Base-by-base conservation (phyloP, 2,888 invertebrate species). In the Heliconius ethilla region DNA sequence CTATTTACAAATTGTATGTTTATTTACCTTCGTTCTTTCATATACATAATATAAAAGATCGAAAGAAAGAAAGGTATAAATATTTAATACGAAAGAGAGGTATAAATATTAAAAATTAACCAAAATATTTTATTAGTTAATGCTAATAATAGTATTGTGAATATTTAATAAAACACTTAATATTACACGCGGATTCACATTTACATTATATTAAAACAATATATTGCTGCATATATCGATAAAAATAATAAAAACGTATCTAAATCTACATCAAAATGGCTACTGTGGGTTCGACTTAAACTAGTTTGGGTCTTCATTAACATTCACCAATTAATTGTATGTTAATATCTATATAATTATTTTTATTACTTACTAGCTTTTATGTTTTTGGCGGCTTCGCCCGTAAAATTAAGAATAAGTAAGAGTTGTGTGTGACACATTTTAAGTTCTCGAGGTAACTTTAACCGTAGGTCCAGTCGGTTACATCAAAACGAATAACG, bases 121-220 rank as follows among this genome's bases (percentile, higher is more conserved):
- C 9, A n/a, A 63, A 63, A 27, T 29, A 29, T 27, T 63, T 27
- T 27, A 63, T 7, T 27, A 62, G 3, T 62, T 62, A 27, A 62
- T 62, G 5, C 13, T n/a, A 37, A 67, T 37, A 67, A 67, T 13
- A 25, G 37, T 67, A 37, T 13, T 67, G 37, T 7, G 67, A 67
- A 67, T 67, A 67, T 67, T 40, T 40, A 67, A 67, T 25, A 9
- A 67, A 67, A 13, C n/a, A 25, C 13, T n/a, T 67, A 67, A 67
- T n/a, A 67, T 67, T 67, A 40, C 37, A 40, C 37, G 37, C 37
- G 13, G 25, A 67, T 40, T 40, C 25, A 33, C 5, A 67, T 67
- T 40, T n/a, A 67, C 37, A 67, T 40, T 37, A 67, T 67, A 40
- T 67, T 67, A 67, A 67, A 67, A 67, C 67, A 67, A 40, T 67